A percentile compares a stretch with the other conserved stretches of the same genome.
Conservation (phyloP, 2,888 invertebrate species). For the Clusia tigrina region DNA sequence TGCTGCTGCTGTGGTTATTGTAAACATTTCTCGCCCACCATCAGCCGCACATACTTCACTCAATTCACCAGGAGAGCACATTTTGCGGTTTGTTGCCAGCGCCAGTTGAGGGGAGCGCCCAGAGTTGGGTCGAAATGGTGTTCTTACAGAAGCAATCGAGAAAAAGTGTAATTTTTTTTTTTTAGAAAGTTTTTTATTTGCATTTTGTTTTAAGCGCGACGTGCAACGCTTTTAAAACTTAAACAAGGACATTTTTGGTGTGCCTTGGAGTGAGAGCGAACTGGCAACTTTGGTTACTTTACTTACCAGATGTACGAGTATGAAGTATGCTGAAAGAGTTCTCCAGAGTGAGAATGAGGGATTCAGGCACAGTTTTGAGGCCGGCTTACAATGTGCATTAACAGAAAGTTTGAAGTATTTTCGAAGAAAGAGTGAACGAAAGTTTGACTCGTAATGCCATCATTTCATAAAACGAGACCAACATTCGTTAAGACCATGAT, state of each 20-base stretch:
- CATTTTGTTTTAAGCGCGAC: constrained; percentile 12
- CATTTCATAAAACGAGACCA: too few relatives aligned
- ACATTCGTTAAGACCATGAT: too few relatives aligned
- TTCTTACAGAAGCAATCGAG: neutral
- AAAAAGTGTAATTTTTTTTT: neutral
- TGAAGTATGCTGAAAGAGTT: constrained; percentile 4
- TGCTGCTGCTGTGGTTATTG: too few relatives aligned
- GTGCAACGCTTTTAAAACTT: constrained; percentile 2
- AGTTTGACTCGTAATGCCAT: too few relatives aligned
- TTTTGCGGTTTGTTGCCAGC: constrained; percentile 5
- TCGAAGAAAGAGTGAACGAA: neutral
- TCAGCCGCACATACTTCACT: neutral
- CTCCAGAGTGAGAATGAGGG: neutral
- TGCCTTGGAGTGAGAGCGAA: neutral
- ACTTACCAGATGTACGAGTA: neutral
- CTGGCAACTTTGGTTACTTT: too few relatives aligned
- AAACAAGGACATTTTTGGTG: constrained; percentile 16
- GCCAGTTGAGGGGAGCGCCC: neutral
- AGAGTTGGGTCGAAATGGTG: too few relatives aligned
- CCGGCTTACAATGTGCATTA: constrained; percentile 4
- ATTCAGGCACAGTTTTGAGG: too few relatives aligned
- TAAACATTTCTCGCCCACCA: too few relatives aligned
- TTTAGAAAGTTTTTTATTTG: constrained; percentile 18
- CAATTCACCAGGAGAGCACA: neutral
- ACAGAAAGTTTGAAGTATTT: neutral